Conservation (phyloP, 2,888 invertebrate genomes). For the Limulus polyphemus region DNA sequence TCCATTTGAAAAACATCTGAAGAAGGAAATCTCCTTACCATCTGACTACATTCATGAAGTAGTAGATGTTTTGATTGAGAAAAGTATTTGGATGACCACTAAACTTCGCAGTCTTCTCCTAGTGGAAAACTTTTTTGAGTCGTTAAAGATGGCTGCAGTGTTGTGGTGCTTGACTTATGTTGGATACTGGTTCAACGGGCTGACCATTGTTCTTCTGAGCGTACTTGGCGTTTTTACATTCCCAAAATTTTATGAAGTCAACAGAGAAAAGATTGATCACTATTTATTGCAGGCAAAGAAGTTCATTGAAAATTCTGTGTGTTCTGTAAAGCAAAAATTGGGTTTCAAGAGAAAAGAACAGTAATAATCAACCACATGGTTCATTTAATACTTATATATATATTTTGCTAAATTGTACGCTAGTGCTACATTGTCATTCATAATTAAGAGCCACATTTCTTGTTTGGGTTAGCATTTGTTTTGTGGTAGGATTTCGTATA, state of each 20-base stretch:
- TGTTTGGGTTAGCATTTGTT: no score
- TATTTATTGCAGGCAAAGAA: not conserved
- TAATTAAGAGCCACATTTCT: no score
- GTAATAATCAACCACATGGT: no score
- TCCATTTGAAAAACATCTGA: conserved; percentile 91
- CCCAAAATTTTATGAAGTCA: conserved; percentile 91
- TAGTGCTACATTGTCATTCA: no score
- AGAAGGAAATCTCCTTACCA: conserved; percentile 71
- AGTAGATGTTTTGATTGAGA: conserved; percentile 71
- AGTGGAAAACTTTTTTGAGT: conserved; percentile 89
- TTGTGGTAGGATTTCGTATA: no score
- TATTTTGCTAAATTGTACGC: no score
- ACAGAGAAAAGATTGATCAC: conserved; percentile 74
- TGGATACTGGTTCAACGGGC: conserved; percentile 98
- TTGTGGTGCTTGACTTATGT: conserved; percentile 95
- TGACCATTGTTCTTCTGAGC: conserved; percentile 93
- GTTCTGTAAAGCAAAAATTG: no score
- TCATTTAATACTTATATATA: no score
- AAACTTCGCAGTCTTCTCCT: conserved; percentile 88
- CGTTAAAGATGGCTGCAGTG: conserved; percentile 70
- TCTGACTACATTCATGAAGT: conserved; percentile 82
- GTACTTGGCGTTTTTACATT: conserved; percentile 78
- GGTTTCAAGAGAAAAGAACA: no score
- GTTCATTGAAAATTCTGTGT: no score
- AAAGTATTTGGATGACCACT: conserved; percentile 63